Percentiles rank a stretch among this genome's conserved stretches.
Evolutionary conservation across 2,888 invertebrate species (phyloP).

Genomic region (Morinoia aosen): DNA sequence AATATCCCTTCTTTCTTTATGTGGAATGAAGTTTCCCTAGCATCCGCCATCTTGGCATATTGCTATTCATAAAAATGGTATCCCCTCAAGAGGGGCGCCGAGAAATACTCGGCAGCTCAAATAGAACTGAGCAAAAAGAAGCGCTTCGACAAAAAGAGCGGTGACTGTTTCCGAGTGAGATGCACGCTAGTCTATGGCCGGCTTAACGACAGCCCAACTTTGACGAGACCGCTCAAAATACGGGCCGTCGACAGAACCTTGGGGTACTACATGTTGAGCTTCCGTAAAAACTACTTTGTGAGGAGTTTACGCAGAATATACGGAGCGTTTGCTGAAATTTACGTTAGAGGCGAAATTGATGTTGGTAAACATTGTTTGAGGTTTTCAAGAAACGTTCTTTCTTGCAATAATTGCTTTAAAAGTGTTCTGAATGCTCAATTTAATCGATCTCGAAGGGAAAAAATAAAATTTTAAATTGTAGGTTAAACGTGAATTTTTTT

Average conservation of each 20-base stretch:
- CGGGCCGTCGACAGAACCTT: background rate
- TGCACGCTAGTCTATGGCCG: slow-evolving; percentile 17
- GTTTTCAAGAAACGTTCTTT: background rate
- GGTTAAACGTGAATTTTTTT: no score
- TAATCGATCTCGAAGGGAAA: background rate
- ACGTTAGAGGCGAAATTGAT: background rate
- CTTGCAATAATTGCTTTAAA: background rate
- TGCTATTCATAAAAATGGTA: slow-evolving; percentile 32
- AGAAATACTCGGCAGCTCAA: slow-evolving; percentile 17
- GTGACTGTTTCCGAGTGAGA: slow-evolving; percentile 10
- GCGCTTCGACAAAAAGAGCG: background rate
- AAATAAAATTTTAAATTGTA: no score
- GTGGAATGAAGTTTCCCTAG: background rate
- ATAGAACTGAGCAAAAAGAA: slow-evolving; percentile 3
- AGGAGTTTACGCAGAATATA: background rate
- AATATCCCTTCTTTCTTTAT: background rate
- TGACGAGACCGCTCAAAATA: slow-evolving; percentile 12
- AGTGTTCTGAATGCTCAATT: background rate
- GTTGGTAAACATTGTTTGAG: background rate
- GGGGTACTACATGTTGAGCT: background rate
- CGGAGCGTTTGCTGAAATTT: background rate
- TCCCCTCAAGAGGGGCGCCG: slow-evolving; percentile 25
- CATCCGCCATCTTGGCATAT: slow-evolving; percentile 31
- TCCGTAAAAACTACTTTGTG: background rate
- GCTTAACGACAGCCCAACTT: background rate